Evolutionary conservation across 2,113 vertebrate species (phyloP).

Genomic region (Macquaria australasica): DNA sequence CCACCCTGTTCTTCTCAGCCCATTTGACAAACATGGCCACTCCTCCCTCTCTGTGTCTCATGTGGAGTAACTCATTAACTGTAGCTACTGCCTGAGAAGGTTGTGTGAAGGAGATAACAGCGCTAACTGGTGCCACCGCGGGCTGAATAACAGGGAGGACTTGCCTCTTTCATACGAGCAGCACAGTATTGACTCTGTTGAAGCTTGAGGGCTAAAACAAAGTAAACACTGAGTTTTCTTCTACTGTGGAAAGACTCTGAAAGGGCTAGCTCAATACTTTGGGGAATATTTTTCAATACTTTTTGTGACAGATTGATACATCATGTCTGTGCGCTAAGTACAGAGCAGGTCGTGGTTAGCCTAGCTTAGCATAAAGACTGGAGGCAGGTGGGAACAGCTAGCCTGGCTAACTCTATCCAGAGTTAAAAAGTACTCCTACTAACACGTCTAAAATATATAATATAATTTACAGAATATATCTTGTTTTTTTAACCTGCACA

Average conservation of each 20-base stretch:
- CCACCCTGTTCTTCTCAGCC: slow-evolving; percentile 58
- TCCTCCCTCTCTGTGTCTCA: slow-evolving; percentile 12
- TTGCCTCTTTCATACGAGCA: not conserved
- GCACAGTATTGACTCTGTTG: not conserved
- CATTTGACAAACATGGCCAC: slow-evolving; percentile 67
- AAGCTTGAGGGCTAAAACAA: not conserved
- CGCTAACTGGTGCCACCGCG: not conserved
- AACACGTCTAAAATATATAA: no score
- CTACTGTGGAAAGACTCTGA: not conserved
- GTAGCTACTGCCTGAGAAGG: slow-evolving; percentile 15
- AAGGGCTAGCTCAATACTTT: not conserved
- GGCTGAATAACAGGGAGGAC: not conserved
- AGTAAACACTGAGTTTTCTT: not conserved
- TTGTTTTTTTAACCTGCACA: no score
- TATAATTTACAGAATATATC: no score
- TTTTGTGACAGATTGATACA: not conserved
- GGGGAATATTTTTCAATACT: no score
- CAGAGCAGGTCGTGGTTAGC: no score
- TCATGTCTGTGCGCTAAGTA: no score
- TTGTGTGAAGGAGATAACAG: slow-evolving; percentile 41
- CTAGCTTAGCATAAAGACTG: not conserved
- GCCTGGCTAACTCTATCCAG: not conserved
- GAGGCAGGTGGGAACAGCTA: not conserved
- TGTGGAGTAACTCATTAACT: slow-evolving; percentile 73
- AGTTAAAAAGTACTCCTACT: not conserved